Conservation (phyloP, 2,797 vertebrate genomes). For the Acestrorhynchus altus region DNA sequence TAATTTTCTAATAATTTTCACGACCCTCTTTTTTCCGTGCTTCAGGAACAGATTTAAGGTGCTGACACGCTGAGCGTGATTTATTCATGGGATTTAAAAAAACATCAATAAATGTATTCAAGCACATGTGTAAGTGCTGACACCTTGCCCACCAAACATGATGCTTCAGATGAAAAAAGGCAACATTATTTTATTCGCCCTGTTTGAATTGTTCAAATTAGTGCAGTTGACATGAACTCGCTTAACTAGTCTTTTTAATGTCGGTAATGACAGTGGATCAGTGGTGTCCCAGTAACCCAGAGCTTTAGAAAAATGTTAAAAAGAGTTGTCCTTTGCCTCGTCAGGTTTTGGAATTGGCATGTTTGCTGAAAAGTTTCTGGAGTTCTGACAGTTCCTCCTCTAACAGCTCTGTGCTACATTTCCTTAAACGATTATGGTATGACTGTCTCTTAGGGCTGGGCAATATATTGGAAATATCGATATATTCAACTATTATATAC, state of each 20-base stretch:
- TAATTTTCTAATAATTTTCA: constrained; percentile 47
- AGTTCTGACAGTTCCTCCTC: too few species aligned
- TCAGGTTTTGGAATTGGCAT: not conserved
- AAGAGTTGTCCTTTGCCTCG: not conserved
- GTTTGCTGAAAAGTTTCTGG: not conserved
- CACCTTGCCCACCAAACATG: not conserved
- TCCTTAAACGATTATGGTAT: too few species aligned
- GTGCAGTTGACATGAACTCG: not conserved
- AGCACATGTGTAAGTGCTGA: not conserved
- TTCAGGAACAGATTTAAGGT: constrained; percentile 10
- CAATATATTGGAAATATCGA: too few species aligned
- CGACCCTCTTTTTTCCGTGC: constrained; percentile 6
- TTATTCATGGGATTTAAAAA: not conserved
- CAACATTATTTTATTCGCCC: not conserved
- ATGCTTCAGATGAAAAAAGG: not conserved
- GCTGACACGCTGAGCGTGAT: not conserved
- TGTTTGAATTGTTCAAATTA: not conserved
- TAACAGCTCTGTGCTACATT: too few species aligned
- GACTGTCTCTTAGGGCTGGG: too few species aligned
- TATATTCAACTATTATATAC: too few species aligned
- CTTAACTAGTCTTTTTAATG: too few species aligned
- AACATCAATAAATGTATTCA: not conserved
- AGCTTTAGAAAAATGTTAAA: not conserved
- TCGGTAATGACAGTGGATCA: not conserved
- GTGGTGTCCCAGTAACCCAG: not conserved